Evolutionary conservation across 2,888 invertebrate genomes (phyloP).

Genomic region (Eumacrocentrus americanus): DNA sequence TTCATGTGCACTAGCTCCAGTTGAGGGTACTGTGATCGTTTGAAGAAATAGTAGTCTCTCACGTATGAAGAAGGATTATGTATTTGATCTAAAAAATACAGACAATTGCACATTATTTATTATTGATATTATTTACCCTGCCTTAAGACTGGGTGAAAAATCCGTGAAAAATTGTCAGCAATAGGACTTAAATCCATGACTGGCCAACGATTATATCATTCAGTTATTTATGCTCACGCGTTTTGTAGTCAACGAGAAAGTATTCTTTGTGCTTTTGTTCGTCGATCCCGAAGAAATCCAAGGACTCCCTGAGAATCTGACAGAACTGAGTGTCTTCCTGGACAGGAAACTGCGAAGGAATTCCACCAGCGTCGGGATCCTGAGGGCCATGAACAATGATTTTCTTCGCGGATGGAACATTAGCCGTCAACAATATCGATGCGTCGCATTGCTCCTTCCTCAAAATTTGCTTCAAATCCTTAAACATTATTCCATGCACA

Average conservation of each 20-base stretch:
- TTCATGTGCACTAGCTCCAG: conserved; percentile 92
- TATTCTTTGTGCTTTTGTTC: conserved; percentile 87
- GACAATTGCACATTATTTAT: background rate
- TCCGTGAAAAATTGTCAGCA: too few relatives aligned
- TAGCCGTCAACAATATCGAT: conserved; percentile 94
- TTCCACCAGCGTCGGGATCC: conserved; percentile 88
- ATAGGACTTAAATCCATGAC: too few relatives aligned
- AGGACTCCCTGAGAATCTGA: conserved; percentile 91
- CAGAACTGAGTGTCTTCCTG: conserved; percentile 97
- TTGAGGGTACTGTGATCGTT: conserved; percentile 97
- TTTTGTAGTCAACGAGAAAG: conserved; percentile 97
- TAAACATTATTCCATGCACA: conserved; percentile 99
- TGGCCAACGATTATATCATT: background rate
- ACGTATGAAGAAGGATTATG: conserved; percentile 95
- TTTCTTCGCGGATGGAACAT: conserved; percentile 99
- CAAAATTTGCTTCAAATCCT: conserved; percentile 97
- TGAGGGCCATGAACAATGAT: conserved; percentile 95
- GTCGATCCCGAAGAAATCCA: conserved; percentile 97
- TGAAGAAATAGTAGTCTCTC: conserved; percentile 82
- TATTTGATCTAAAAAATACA: conserved; percentile 92
- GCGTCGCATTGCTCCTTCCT: conserved; percentile 99
- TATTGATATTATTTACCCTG: background rate
- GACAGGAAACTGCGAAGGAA: conserved; percentile 98
- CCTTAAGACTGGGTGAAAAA: too few relatives aligned
- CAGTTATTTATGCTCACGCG: conserved; percentile 72